A percentile compares a stretch with the other conserved stretches of the same genome.
Evolutionary conservation across 2,888 invertebrate species (phyloP).

Genomic region (Monochamus alternatus): DNA sequence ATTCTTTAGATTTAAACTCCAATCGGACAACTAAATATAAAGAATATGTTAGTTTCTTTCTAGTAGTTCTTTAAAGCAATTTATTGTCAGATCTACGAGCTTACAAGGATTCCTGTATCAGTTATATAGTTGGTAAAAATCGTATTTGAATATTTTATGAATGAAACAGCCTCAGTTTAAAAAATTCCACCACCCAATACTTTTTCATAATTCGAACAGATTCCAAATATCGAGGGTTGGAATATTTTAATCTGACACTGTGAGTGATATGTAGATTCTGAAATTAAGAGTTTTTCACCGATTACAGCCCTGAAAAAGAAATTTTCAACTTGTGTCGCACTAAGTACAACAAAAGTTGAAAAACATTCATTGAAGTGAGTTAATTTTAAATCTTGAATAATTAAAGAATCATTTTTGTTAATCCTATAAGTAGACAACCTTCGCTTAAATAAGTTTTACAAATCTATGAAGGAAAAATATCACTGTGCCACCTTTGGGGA

Average conservation of each 20-base stretch:
- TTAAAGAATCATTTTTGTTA: too few species aligned
- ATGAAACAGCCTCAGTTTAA: neutral
- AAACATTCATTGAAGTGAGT: too few species aligned
- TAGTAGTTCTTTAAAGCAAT: constrained; percentile 65
- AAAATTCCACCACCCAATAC: too few species aligned
- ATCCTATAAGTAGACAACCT: too few species aligned
- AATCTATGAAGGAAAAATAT: too few species aligned
- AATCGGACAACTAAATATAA: constrained; percentile 40
- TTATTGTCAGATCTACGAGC: constrained; percentile 71
- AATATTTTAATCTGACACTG: too few species aligned
- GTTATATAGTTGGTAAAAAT: constrained; percentile 17
- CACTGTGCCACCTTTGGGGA: too few species aligned
- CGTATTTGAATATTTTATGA: neutral
- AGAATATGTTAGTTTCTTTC: constrained; percentile 44
- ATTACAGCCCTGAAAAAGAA: neutral
- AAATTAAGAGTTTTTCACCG: neutral
- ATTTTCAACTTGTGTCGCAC: neutral
- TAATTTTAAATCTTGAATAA: too few species aligned
- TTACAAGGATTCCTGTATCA: constrained; percentile 54
- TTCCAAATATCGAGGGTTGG: too few species aligned
- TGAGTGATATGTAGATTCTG: neutral
- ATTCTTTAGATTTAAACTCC: constrained; percentile 41
- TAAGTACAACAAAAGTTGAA: too few species aligned
- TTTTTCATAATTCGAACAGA: too few species aligned
- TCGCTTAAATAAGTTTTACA: too few species aligned